Percentiles rank a stretch among this genome's conserved stretches.
These are phyloP conservation scores for Schlechtendalia chinensis DNA, from an alignment of 1,140 invertebrate species.

Conservation along the genomic window DNA sequence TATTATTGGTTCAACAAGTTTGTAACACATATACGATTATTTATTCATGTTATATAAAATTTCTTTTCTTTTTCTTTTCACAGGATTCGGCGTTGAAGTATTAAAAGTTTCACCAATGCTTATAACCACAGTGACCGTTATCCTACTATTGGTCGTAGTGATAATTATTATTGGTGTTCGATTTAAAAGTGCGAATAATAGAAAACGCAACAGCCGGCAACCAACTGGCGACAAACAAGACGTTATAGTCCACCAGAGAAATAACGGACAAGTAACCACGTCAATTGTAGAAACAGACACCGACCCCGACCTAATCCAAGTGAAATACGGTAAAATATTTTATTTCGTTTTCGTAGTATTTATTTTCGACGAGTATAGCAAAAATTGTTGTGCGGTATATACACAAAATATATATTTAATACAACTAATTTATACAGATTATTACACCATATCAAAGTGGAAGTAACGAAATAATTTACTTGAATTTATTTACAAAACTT, in stretches of 20 bases:
- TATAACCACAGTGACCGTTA: background rate
- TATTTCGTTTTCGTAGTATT: too few relatives aligned
- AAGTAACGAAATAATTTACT: too few relatives aligned
- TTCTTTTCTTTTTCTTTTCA: background rate
- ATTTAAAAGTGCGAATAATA: background rate
- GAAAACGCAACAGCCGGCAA: constrained; percentile 54
- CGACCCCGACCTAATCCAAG: constrained; percentile 42
- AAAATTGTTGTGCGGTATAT: too few relatives aligned
- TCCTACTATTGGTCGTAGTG: background rate
- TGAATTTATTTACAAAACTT: too few relatives aligned
- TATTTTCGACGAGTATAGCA: background rate
- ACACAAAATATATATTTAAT: too few relatives aligned
- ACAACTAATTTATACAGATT: too few relatives aligned
- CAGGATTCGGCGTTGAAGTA: constrained; percentile 40
- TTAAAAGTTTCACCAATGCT: constrained; percentile 24
- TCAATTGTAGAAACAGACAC: constrained; percentile 55
- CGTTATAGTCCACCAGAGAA: constrained; percentile 58
- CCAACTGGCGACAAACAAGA: constrained; percentile 57
- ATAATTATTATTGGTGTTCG: background rate
- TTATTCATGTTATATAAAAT: too few relatives aligned
- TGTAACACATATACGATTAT: too few relatives aligned
- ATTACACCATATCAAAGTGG: too few relatives aligned
- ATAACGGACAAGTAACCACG: constrained; percentile 58
- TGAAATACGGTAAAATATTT: constrained; percentile 20
- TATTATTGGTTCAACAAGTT: too few relatives aligned